Percentiles rank a stretch among this genome's conserved stretches.
Conservation (phyloP, 2,888 invertebrate species). For the Tinea trinotella region DNA sequence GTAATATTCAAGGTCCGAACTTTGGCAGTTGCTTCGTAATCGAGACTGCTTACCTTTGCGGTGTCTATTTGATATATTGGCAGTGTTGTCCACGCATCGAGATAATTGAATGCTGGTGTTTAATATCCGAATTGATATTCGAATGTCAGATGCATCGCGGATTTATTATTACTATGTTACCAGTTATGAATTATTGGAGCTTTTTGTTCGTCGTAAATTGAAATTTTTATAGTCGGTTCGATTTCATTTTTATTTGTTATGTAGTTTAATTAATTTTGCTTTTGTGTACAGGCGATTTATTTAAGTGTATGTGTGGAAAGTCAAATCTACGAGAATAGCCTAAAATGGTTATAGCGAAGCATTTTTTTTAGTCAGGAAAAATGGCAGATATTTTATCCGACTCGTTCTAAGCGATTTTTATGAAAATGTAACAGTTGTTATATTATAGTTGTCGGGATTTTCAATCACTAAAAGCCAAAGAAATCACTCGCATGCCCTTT, state of each 20-base stretch:
- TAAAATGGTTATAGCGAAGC: no score
- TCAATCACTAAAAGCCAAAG: background rate
- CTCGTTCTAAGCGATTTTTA: background rate
- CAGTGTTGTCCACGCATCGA: slow-evolving; percentile 36
- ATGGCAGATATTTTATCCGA: no score
- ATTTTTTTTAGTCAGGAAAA: no score
- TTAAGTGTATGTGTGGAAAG: no score
- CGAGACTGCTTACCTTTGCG: no score
- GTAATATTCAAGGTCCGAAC: no score
- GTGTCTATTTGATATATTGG: no score
- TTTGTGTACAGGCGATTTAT: no score
- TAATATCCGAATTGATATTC: slow-evolving; percentile 36
- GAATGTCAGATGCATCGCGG: slow-evolving; percentile 3
- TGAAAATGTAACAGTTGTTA: background rate
- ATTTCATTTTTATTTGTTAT: background rate
- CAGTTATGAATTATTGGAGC: slow-evolving; percentile 3
- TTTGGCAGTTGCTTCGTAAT: no score
- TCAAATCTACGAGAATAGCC: no score
- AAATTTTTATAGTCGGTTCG: background rate
- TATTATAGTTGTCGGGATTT: background rate
- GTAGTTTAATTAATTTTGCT: no score
- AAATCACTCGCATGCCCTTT: background rate
- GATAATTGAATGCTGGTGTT: slow-evolving; percentile 45
- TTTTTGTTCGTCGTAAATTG: slow-evolving; percentile 1
- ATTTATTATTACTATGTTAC: slow-evolving; percentile 10